Evolutionary conservation across 2,113 vertebrate genomes (phyloP).

Genomic region (Aplodontia rufa): DNA sequence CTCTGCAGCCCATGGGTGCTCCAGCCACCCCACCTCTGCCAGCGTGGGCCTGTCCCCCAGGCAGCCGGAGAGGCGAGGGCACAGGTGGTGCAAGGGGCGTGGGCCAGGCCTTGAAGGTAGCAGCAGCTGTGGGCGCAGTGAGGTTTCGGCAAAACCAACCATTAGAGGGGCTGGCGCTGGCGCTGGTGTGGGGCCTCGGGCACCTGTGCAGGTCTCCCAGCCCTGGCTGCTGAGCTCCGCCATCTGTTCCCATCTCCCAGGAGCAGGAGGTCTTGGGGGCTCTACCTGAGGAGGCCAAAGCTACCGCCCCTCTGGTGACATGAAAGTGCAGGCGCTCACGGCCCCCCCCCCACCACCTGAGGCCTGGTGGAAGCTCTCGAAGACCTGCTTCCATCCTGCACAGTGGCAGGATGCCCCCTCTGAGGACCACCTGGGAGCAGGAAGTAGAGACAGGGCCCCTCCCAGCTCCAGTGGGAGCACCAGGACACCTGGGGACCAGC

Average conservation of each 20-base stretch:
- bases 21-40: no score
- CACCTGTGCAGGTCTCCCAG: not conserved
- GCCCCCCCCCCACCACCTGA: fast-evolving
- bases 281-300: not conserved
- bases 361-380: not conserved
- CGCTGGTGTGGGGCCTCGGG: not conserved
- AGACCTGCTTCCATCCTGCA: no score
- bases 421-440: no score
- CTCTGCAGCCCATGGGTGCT: no score
- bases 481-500: not conserved
- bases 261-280: not conserved
- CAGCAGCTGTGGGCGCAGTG: not conserved
- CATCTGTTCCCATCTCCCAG: not conserved
- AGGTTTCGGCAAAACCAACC: constrained; percentile 55
- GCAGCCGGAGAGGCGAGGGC: not conserved
- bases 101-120: constrained; percentile 4
- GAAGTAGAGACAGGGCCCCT: no score
- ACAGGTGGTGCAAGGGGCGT: fast-evolving
- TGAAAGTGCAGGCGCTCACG: fast-evolving
- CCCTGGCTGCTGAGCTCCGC: fast-evolving
- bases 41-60: not conserved
- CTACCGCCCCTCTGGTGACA: not conserved
- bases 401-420: no score
- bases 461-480: not conserved
- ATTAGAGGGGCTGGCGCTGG: not conserved